These are phyloP conservation scores for Pyrocephalus nanus DNA, from an alignment of 2,797 vertebrate genomes.

Conservation along the genomic window DNA sequence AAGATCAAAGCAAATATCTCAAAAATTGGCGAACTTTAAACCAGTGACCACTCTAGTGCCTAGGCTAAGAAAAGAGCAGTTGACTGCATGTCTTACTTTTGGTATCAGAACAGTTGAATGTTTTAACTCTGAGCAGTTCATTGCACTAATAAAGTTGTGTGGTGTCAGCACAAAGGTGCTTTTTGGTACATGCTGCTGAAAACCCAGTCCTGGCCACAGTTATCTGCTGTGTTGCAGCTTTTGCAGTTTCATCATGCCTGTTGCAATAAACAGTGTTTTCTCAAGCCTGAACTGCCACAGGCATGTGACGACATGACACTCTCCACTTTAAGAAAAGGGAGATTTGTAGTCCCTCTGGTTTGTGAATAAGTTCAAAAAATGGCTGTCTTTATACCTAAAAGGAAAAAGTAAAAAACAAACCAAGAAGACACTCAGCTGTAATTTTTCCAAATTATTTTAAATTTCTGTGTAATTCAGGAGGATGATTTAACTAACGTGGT, in stretches of 20 bases:
- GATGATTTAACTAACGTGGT: background rate
- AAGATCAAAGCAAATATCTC: background rate
- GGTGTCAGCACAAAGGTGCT: background rate
- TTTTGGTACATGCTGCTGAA: background rate
- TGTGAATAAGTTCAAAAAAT: background rate
- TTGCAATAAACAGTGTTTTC: background rate
- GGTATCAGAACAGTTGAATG: background rate
- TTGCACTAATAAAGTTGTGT: background rate
- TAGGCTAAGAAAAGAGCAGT: background rate
- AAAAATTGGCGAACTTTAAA: background rate
- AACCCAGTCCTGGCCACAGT: background rate
- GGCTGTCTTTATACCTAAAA: background rate
- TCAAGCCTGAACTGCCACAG: background rate
- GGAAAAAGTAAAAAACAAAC: too few relatives aligned
- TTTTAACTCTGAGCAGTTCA: background rate
- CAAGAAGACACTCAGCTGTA: background rate
- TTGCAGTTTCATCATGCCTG: background rate
- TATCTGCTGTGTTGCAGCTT: constrained; percentile 24
- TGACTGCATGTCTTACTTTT: background rate
- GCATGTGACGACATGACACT: background rate
- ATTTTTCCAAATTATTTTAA: background rate
- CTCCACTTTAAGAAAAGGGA: background rate
- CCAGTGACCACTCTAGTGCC: too few relatives aligned
- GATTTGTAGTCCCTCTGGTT: background rate
- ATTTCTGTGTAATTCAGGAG: background rate